Evolutionary conservation across 1,140 invertebrate genomes (phyloP).

Genomic region (Lasioglossum albipes): DNA sequence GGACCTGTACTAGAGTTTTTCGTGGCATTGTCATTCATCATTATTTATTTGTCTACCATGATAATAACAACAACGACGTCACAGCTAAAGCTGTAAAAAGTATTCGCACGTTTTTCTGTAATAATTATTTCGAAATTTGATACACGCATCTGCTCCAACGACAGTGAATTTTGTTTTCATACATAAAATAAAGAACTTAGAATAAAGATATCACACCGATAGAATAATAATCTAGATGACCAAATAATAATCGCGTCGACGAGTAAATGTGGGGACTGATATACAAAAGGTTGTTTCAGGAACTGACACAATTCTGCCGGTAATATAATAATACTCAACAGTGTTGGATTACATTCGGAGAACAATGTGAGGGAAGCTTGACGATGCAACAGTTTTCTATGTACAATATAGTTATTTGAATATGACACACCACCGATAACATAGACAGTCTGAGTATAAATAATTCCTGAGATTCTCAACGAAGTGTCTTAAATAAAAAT

Average conservation of each 20-base stretch:
- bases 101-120: not conserved
- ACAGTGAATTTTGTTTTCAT: not conserved
- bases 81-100: not conserved
- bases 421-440: not conserved
- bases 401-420: not conserved
- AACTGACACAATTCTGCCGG: not conserved
- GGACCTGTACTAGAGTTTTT: not conserved
- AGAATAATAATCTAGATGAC: conserved; percentile 8
- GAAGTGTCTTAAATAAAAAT: conserved; percentile 13
- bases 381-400: not conserved
- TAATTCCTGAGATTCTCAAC: conserved; percentile 7
- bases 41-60: not conserved
- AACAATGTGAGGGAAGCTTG: not conserved
- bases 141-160: not conserved
- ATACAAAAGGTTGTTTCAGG: not conserved
- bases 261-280: not conserved
- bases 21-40: not conserved
- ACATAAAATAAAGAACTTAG: not conserved
- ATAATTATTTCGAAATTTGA: not conserved
- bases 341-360: not conserved
- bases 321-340: not conserved
- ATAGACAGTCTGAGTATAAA: not conserved
- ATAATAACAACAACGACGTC: not conserved
- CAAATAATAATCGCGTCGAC: not conserved
- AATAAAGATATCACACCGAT: not conserved